Percentiles rank a stretch among this genome's conserved stretches.
Conservation (phyloP, 1,140 invertebrate species). For the Bradynema listronoti region DNA sequence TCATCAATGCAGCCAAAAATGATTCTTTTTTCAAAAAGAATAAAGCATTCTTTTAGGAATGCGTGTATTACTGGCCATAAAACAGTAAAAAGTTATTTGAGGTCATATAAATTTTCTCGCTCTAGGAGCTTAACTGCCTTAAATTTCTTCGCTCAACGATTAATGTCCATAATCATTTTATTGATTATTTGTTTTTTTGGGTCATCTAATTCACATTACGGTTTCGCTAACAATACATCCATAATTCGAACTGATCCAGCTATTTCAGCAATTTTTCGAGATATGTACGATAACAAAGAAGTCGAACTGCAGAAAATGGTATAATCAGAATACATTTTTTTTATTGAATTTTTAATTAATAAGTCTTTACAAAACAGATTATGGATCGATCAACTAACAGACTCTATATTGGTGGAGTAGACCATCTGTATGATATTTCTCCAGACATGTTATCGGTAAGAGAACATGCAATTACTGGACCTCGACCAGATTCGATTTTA, state of each 20-base stretch:
- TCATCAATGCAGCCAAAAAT: too few relatives aligned
- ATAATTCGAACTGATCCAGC: constrained; percentile 29
- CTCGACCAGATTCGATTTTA: constrained; percentile 42
- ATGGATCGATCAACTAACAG: constrained; percentile 49
- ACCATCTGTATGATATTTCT: constrained; percentile 50
- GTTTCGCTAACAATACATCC: too few relatives aligned
- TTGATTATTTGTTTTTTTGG: too few relatives aligned
- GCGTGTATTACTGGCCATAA: too few relatives aligned
- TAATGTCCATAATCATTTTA: too few relatives aligned
- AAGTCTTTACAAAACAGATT: constrained; percentile 29
- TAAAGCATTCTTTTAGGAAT: too few relatives aligned
- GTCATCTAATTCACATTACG: too few relatives aligned
- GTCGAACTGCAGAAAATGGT: constrained; percentile 43
- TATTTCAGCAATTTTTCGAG: constrained; percentile 36
- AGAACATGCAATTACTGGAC: constrained; percentile 46
- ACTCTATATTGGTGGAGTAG: constrained; percentile 52
- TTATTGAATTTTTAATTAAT: constrained; percentile 12
- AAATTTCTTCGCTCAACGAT: too few relatives aligned
- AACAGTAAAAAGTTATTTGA: too few relatives aligned
- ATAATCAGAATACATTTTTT: constrained; percentile 18
- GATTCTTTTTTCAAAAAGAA: too few relatives aligned
- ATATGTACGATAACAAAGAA: constrained; percentile 29
- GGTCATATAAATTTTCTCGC: too few relatives aligned
- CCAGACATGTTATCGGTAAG: constrained; percentile 36
- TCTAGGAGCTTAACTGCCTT: too few relatives aligned